phyloP scores from a whole-genome alignment of 2,797 vertebrate genomes.

The Rhyacichthys aspro region DNA sequence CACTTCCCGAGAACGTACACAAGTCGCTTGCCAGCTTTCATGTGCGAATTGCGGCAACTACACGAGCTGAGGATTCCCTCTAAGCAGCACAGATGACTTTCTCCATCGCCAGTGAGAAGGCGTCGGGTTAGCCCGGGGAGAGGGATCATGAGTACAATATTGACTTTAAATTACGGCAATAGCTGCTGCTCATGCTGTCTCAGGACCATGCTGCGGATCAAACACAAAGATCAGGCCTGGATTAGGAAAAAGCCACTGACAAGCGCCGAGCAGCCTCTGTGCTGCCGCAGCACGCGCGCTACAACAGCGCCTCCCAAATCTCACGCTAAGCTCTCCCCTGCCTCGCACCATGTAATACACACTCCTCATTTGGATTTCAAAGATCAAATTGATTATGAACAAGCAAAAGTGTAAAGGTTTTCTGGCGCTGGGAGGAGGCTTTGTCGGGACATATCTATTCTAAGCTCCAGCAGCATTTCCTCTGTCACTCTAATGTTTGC shows the following conservation, averaged over 20 bases:
- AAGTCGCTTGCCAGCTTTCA: slow-evolving; percentile 34
- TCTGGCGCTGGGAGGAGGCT: slow-evolving; percentile 10
- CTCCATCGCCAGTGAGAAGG: slow-evolving; percentile 53
- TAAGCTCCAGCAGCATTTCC: slow-evolving; percentile 53
- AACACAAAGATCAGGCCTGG: slow-evolving; percentile 84
- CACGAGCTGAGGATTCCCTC: slow-evolving; percentile 68
- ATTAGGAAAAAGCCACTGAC: slow-evolving; percentile 85
- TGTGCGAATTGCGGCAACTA: slow-evolving; percentile 39
- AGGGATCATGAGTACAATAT: slow-evolving; percentile 82
- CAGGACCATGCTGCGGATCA: slow-evolving; percentile 82
- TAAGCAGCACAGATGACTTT: slow-evolving; percentile 68
- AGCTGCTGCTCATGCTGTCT: slow-evolving; percentile 81
- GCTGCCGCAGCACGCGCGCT: slow-evolving; percentile 56
- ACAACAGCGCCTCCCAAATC: slow-evolving; percentile 62
- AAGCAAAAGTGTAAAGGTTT: slow-evolving; percentile 33
- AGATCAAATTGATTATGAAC: slow-evolving; percentile 73
- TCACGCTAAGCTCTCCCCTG: slow-evolving; percentile 71
- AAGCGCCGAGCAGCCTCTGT: slow-evolving; percentile 65
- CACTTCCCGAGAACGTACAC: slow-evolving; percentile 38
- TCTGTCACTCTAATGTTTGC: slow-evolving; percentile 55
- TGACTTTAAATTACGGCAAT: slow-evolving; percentile 84
- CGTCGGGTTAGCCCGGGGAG: slow-evolving; percentile 71
- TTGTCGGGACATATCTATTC: slow-evolving; percentile 42
- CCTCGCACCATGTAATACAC: slow-evolving; percentile 59
- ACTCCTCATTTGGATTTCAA: slow-evolving; percentile 72